Evolutionary conservation across 2,797 vertebrate species (phyloP).

Genomic region (Momotus momota): DNA sequence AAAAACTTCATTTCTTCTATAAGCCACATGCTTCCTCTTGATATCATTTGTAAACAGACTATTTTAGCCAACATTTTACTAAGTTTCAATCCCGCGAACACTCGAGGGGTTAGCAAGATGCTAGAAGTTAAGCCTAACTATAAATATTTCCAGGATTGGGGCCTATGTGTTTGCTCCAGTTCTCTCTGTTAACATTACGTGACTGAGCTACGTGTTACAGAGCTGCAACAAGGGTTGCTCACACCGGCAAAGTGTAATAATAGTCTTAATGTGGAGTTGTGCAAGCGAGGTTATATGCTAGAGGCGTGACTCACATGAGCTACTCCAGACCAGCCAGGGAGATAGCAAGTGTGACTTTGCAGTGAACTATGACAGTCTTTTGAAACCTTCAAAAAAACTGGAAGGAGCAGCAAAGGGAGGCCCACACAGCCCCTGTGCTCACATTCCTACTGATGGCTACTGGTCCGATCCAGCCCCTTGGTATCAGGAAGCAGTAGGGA

Average conservation of each 20-base stretch:
- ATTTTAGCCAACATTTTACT: constrained; percentile 18
- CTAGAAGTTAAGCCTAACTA: constrained; percentile 10
- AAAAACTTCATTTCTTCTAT: background rate
- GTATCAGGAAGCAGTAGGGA: background rate
- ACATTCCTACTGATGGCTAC: background rate
- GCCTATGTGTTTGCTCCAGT: background rate
- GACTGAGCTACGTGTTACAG: background rate
- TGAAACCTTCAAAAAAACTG: background rate
- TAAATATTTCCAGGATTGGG: constrained; percentile 24
- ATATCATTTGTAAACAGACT: constrained; percentile 36
- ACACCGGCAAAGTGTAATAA: background rate
- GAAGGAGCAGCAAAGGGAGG: background rate
- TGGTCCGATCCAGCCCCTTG: accelerated
- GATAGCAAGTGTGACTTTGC: background rate
- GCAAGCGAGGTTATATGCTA: background rate
- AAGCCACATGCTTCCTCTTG: constrained; percentile 5
- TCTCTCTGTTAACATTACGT: background rate
- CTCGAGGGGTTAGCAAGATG: background rate
- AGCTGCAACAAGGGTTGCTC: background rate
- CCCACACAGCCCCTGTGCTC: accelerated
- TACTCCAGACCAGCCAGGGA: background rate
- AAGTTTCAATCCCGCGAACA: background rate
- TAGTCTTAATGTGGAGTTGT: background rate
- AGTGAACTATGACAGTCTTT: background rate
- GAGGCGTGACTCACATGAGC: background rate